Percentiles rank a stretch among this genome's conserved stretches.
Evolutionary conservation across 2,113 vertebrate genomes (phyloP).

Genomic region (Tetraodon nigroviridis): DNA sequence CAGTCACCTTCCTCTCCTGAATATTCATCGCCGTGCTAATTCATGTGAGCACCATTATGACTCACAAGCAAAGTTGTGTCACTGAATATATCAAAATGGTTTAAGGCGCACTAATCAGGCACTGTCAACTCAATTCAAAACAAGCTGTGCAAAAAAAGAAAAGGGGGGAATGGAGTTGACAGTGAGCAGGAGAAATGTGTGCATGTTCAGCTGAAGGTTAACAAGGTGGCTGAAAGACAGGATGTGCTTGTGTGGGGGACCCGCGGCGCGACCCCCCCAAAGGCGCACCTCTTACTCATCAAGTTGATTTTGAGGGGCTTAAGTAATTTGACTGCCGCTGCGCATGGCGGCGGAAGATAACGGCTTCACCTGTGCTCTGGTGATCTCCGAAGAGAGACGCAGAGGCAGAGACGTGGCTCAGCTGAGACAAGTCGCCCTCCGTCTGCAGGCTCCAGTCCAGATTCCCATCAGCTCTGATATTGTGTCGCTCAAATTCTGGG

Average conservation of each 20-base stretch:
- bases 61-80: slow-evolving; percentile 29
- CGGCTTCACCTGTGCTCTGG: slow-evolving; percentile 40
- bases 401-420: slow-evolving; percentile 48
- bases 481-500: slow-evolving; percentile 35
- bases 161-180: slow-evolving; percentile 1
- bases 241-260: slow-evolving; percentile 14
- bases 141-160: slow-evolving; percentile 4
- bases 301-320: slow-evolving; percentile 47
- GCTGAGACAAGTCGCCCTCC: slow-evolving; percentile 52
- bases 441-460: slow-evolving; percentile 40
- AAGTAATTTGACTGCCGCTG: slow-evolving; percentile 51
- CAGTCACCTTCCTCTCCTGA: slow-evolving; percentile 28
- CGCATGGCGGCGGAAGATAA: slow-evolving; percentile 59
- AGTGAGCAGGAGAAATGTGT: slow-evolving; percentile 9
- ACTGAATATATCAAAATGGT: slow-evolving; percentile 40
- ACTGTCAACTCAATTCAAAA: slow-evolving; percentile 27
- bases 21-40: slow-evolving; percentile 48
- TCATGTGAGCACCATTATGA: slow-evolving; percentile 35
- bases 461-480: slow-evolving; percentile 50
- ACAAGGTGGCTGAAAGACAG: slow-evolving; percentile 11
- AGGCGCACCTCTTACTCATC: slow-evolving; percentile 48
- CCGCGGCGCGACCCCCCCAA: too few relatives aligned
- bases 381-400: slow-evolving; percentile 54
- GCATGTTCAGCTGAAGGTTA: slow-evolving; percentile 17
- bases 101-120: slow-evolving; percentile 26